Evolutionary conservation across 2,888 invertebrate species (phyloP).

Genomic region (Conops quadrifasciatus): DNA sequence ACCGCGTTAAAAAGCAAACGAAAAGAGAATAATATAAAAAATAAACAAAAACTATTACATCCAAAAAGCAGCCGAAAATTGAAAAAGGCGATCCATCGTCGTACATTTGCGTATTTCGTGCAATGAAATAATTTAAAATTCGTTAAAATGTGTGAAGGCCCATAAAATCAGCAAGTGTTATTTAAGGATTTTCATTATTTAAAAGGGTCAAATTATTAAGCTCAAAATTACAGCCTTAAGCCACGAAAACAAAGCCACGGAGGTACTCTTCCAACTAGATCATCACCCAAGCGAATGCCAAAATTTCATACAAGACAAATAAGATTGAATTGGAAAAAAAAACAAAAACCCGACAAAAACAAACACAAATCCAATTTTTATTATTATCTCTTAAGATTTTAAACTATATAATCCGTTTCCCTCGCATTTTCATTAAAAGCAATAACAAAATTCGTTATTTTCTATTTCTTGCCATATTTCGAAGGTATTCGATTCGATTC

Average conservation of each 20-base stretch:
- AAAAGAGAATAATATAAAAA: slow-evolving; percentile 1
- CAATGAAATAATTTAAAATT: slow-evolving; percentile 5
- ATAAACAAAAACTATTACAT: neutral
- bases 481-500: slow-evolving; percentile 1
- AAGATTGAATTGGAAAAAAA: no score
- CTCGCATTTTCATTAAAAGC: neutral
- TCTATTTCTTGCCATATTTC: neutral
- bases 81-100: neutral
- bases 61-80: neutral
- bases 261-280: no score
- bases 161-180: no score
- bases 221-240: no score
- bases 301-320: no score
- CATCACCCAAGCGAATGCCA: no score
- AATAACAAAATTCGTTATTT: neutral
- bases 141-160: no score
- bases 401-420: slow-evolving; percentile 8
- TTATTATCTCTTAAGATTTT: slow-evolving; percentile 27
- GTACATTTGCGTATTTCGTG: neutral
- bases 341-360: no score
- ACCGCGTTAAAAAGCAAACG: neutral
- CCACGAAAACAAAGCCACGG: no score
- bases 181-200: no score
- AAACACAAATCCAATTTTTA: slow-evolving; percentile 6
- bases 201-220: no score